Evolutionary conservation across 2,888 invertebrate species (phyloP).

Genomic region (Noctuana brunneofusca): DNA sequence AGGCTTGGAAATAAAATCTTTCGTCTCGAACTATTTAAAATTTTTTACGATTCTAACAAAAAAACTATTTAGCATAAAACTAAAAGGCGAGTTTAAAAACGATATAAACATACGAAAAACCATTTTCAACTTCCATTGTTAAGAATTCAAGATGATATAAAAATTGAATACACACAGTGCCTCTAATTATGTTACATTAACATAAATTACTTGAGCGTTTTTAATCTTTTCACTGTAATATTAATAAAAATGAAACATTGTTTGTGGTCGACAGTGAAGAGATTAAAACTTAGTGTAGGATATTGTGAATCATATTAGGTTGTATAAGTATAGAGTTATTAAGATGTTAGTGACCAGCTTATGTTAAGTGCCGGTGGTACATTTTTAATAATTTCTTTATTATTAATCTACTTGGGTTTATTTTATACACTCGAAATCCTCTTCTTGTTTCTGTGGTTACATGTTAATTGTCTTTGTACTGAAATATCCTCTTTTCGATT

Average conservation of each 20-base stretch:
- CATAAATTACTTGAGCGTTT: slow-evolving; percentile 80
- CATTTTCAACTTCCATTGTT: slow-evolving; percentile 67
- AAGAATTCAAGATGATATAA: slow-evolving; percentile 55
- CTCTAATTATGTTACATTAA: slow-evolving; percentile 84
- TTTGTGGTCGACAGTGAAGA: slow-evolving; percentile 61
- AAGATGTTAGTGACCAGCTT: slow-evolving; percentile 57
- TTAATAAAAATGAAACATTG: background rate
- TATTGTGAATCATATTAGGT: slow-evolving; percentile 69
- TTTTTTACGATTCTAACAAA: too few relatives aligned
- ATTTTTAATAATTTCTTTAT: slow-evolving; percentile 48
- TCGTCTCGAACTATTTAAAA: too few relatives aligned
- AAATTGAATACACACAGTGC: slow-evolving; percentile 82
- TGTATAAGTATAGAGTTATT: slow-evolving; percentile 66
- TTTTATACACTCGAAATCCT: slow-evolving; percentile 4
- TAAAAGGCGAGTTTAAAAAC: background rate
- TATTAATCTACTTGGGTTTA: slow-evolving; percentile 40
- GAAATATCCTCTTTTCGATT: background rate
- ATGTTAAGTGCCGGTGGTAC: slow-evolving; percentile 61
- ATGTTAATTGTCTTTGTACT: slow-evolving; percentile 5
- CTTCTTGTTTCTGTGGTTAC: slow-evolving; percentile 3
- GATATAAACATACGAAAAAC: slow-evolving; percentile 41
- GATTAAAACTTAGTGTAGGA: slow-evolving; percentile 73
- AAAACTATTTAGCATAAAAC: background rate
- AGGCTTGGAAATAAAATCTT: too few relatives aligned
- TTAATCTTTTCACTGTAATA: slow-evolving; percentile 72